A percentile compares a stretch with the other conserved stretches of the same genome.
These are phyloP conservation scores for Lepidocolaptes lacrymiger DNA, from an alignment of 2,797 vertebrate species.

Conservation along the genomic window DNA sequence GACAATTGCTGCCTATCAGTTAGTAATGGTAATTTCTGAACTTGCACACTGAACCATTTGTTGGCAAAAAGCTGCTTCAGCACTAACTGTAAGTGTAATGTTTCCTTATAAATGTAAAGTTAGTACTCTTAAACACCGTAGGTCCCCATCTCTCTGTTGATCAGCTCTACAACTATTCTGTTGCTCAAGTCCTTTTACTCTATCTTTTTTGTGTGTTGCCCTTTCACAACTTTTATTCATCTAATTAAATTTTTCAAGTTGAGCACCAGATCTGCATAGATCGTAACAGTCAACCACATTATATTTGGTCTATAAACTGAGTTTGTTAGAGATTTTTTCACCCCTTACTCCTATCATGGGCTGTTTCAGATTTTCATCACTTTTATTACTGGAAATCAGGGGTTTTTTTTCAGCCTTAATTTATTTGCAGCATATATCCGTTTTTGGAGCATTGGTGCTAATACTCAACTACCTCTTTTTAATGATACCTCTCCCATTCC, in stretches of 20 bases:
- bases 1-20: background rate
- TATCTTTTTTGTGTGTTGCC: background rate
- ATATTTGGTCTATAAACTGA: background rate
- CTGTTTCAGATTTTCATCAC: background rate
- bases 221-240: background rate
- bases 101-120: background rate
- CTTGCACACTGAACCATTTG: background rate
- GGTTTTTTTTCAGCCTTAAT: background rate
- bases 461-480: background rate
- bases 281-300: background rate
- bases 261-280: background rate
- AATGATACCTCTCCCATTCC: background rate
- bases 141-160: background rate
- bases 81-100: background rate
- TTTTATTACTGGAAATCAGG: background rate
- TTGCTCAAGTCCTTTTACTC: background rate
- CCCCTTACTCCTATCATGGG: background rate
- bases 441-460: background rate
- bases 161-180: background rate
- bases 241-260: background rate
- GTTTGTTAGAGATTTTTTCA: background rate
- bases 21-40: background rate
- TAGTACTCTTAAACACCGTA: background rate
- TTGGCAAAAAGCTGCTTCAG: background rate
- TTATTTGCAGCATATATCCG: background rate